Base-by-base conservation (phyloP, 2,888 invertebrate species). In the Ectemnius lituratus region DNA sequence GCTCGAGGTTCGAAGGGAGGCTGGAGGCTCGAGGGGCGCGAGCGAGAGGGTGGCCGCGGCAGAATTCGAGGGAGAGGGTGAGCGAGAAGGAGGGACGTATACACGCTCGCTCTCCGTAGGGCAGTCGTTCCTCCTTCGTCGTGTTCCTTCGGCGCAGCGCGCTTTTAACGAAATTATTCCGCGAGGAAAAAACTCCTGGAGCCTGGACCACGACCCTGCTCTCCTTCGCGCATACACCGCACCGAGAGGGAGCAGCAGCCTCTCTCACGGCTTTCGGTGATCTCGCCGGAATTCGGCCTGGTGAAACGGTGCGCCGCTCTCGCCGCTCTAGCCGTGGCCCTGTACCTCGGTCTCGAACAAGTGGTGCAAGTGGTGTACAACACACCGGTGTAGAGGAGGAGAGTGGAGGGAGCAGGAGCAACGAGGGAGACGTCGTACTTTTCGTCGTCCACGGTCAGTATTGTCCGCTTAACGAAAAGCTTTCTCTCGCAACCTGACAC, bases 101-200 rank as follows among this genome's bases (percentile, higher is more conserved):
- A 83, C 81, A 80, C 52, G 52, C 75, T 81, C 82, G 79, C 79
- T 79, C 37, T 37, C 85, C 83, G 81, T 85, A 85, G 86, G 86
- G 85, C 87, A 88, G 88, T 86, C 86, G 87, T 86, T 81, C 85
- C 86, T 87, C 87, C 86, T 88, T 88, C 87, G 87, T 86, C 86
- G 87, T 16, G 52, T 86, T 86, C 86, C 87, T 87, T 88, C 87
- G 87, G 74, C 72, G 82, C 83, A 82, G 86, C 84, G 84, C 85
- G 85, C 76, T 79, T 82, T 82, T 87, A 88, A 87, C 86, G 85
- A 87, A 88, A 88, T 88, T 88, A 87, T 83, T 81, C 76, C 63
- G 74, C 66, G 77, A 61, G 49, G 57, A 49, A 62, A 69, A 65
- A 67, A 67, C 23, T 66, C 37, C 73, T 76, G 62, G 64, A 37